These are phyloP conservation scores for Ornithoptera alexandrae DNA, from an alignment of 2,888 invertebrate genomes.

Conservation along the genomic window DNA sequence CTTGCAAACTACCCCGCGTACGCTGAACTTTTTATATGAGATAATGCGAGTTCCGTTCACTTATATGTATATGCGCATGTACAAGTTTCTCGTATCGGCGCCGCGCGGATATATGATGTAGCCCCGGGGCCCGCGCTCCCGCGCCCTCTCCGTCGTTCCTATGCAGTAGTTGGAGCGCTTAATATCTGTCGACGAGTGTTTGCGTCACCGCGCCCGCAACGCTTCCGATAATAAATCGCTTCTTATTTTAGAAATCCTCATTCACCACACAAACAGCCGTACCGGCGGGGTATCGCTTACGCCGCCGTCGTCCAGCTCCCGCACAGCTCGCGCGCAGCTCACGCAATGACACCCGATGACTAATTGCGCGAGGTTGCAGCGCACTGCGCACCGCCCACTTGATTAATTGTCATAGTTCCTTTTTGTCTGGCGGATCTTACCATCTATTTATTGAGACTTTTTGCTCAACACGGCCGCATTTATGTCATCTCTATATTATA, in stretches of 20 bases:
- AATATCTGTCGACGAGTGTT: conserved; percentile 76
- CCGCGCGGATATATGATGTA: no score
- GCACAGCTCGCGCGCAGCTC: conserved; percentile 64
- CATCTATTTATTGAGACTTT: no score
- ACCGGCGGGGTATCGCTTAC: conserved; percentile 60
- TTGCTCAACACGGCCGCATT: no score
- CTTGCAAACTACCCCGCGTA: no score
- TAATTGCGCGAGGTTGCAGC: conserved; percentile 39
- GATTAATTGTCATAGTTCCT: conserved; percentile 26
- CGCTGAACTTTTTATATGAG: no score
- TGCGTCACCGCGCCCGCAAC: conserved; percentile 70
- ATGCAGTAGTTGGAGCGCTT: conserved; percentile 52
- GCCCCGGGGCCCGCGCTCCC: neutral
- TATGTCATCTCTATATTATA: no score
- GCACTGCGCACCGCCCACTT: no score
- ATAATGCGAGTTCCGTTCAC: no score
- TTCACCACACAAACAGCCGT: conserved; percentile 63
- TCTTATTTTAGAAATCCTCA: conserved; percentile 77
- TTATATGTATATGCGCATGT: no score
- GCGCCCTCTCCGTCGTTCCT: neutral
- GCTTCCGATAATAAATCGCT: conserved; percentile 72
- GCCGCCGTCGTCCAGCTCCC: conserved; percentile 59
- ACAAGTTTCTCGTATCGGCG: no score
- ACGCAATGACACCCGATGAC: conserved; percentile 61
- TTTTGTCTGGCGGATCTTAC: conserved; percentile 31